phyloP scores from a whole-genome alignment of 2,797 vertebrate species.

The Anolis apletophallus region DNA sequence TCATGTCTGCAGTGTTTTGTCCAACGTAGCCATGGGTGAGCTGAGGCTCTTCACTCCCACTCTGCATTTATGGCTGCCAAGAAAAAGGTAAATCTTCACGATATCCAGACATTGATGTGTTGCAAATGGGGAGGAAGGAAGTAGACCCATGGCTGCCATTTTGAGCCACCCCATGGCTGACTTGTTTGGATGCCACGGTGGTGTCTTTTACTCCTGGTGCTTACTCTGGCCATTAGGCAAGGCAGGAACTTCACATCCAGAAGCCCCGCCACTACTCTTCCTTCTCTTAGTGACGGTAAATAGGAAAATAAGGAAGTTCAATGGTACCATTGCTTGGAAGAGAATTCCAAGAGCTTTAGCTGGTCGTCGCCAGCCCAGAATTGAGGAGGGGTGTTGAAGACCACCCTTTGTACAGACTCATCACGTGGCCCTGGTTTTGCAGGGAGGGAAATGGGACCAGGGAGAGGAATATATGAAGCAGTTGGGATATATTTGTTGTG shows the following conservation, averaged over 20 bases:
- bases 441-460: constrained; percentile 8
- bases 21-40: background rate
- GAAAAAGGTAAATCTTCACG: background rate
- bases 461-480: constrained; percentile 22
- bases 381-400: background rate
- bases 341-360: background rate
- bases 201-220: background rate
- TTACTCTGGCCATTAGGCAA: background rate
- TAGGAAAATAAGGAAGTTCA: background rate
- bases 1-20: background rate
- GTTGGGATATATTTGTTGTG: constrained; percentile 49
- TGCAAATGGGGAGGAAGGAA: background rate
- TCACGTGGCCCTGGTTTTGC: background rate
- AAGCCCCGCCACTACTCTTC: too few species aligned
- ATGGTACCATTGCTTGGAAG: background rate
- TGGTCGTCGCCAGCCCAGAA: too few species aligned
- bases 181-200: background rate
- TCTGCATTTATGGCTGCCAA: background rate
- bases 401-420: background rate
- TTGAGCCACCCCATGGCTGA: background rate
- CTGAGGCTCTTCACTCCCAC: background rate
- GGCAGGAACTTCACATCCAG: background rate
- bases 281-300: background rate
- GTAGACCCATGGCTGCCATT: background rate
- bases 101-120: background rate